Base-by-base conservation (phyloP, 1,140 invertebrate genomes). In the Platorchestia sp. region DNA sequence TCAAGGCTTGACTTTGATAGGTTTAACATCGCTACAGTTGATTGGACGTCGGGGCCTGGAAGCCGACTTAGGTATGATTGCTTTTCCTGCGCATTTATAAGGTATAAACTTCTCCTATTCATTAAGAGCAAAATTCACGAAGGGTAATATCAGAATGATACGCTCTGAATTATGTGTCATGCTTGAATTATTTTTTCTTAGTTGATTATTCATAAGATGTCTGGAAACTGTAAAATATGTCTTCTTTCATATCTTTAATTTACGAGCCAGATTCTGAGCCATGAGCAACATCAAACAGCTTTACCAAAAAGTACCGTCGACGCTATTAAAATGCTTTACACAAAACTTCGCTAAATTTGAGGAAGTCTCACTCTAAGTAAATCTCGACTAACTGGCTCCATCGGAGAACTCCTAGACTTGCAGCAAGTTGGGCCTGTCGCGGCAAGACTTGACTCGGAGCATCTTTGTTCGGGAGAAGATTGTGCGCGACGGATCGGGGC, bases 321-420 rank as follows among this genome's bases (percentile, higher is more conserved):
- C 59, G 14, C 59, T 75, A 75, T 75, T 75, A 75, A 75, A 75
- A 75, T 75, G 10, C 59, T 14, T 27, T 10, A 75, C 59, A 75
- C 59, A 75, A 75, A 75, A 19, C 27, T 75, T 75, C 27, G 59
- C 14, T 75, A 10, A 5, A 41, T 89, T 89, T 44, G 41, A 41
- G 5, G 87, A 44, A 89, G 87, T 44, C 87, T 93, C 14, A 19
- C 91, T 93, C 44, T 44, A 42, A 93, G 43, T 93, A 93, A 93
- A 93, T 93, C 91, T 93, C 45, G 19, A 0, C 91, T 45, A 93
- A 93, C 91, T 93, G 91, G 91, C 91, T 93, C 47, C 91, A 93
- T 93, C 10, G 91, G 44, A 40, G 45, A 93, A 93, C 91, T 93
- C 47, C 3, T 19, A 40, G 43, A 19, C 44, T 6, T 10, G 44